Conservation (phyloP, 2,888 invertebrate genomes). For the Megaustenia siamemsis region DNA sequence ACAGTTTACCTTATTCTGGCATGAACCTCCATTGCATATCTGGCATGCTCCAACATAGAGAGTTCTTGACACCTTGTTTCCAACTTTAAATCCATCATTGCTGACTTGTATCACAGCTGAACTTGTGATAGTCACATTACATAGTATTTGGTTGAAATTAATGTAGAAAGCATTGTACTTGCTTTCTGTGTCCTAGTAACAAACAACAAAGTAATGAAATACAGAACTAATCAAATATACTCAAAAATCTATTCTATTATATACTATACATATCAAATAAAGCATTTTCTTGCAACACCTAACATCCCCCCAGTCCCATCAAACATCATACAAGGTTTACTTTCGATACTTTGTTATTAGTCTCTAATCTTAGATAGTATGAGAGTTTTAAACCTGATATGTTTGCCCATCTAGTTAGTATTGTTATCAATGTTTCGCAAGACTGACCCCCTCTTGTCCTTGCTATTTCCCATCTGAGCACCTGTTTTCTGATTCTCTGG, state of each 20-base stretch:
- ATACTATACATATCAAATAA: not conserved
- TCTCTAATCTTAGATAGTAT: no score
- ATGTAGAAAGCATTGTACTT: slow-evolving; percentile 54
- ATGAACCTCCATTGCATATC: slow-evolving; percentile 5
- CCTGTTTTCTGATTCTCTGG: no score
- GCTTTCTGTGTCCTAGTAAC: slow-evolving; percentile 37
- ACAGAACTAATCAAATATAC: not conserved
- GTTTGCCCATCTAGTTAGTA: no score
- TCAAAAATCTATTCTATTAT: not conserved
- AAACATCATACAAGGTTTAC: no score
- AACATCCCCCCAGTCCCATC: no score
- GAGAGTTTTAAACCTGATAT: no score
- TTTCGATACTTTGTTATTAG: no score
- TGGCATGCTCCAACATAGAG: slow-evolving; percentile 48
- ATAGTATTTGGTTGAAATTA: slow-evolving; percentile 54
- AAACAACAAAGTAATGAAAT: not conserved
- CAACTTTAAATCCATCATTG: slow-evolving; percentile 33
- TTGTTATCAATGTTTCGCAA: no score
- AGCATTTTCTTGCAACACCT: no score
- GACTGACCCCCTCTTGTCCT: no score
- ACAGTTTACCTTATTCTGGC: slow-evolving; percentile 34
- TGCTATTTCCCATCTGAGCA: no score
- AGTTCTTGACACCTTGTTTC: slow-evolving; percentile 13
- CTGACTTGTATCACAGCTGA: slow-evolving; percentile 55
- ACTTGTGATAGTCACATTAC: slow-evolving; percentile 43